Evolutionary conservation across 2,888 invertebrate genomes (phyloP).

Genomic region (Ethmia dodecea): DNA sequence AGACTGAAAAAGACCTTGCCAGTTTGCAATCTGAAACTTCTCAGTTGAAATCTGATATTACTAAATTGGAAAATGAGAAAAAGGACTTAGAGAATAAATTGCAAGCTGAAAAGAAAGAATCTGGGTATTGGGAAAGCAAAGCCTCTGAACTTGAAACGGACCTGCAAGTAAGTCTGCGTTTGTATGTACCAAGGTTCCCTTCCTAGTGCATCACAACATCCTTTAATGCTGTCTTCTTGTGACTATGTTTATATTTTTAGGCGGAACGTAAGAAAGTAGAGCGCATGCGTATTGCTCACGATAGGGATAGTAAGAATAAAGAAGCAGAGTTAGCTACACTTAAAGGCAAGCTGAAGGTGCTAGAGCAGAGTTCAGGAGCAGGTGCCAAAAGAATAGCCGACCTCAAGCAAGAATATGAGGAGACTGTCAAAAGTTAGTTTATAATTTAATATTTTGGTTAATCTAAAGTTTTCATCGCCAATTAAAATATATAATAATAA

Average conservation of each 20-base stretch:
- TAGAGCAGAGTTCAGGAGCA: constrained; percentile 79
- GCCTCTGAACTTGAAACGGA: constrained; percentile 79
- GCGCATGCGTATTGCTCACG: constrained; percentile 80
- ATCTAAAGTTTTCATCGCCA: neutral
- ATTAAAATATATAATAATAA: too few species aligned
- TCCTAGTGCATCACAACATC: too few species aligned
- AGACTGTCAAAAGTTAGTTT: constrained; percentile 82
- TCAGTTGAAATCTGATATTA: constrained; percentile 61
- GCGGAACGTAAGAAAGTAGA: constrained; percentile 83
- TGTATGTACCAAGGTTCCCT: too few species aligned
- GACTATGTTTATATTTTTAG: too few species aligned
- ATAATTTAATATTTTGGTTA: too few species aligned
- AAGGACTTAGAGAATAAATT: constrained; percentile 81
- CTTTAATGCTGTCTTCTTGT: too few species aligned
- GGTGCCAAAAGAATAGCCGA: constrained; percentile 81
- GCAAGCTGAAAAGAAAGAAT: constrained; percentile 79
- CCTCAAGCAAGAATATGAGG: constrained; percentile 82
- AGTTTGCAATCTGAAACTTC: constrained; percentile 55
- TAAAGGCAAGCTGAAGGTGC: constrained; percentile 83
- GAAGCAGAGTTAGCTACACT: constrained; percentile 87
- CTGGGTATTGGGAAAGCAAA: constrained; percentile 80
- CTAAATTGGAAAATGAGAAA: constrained; percentile 65
- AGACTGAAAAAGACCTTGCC: constrained; percentile 65
- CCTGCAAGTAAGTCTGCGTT: constrained; percentile 64
- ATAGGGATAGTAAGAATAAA: constrained; percentile 86